Evolutionary conservation across 2,888 invertebrate genomes (phyloP).

Genomic region (Epirrhoe tristata): DNA sequence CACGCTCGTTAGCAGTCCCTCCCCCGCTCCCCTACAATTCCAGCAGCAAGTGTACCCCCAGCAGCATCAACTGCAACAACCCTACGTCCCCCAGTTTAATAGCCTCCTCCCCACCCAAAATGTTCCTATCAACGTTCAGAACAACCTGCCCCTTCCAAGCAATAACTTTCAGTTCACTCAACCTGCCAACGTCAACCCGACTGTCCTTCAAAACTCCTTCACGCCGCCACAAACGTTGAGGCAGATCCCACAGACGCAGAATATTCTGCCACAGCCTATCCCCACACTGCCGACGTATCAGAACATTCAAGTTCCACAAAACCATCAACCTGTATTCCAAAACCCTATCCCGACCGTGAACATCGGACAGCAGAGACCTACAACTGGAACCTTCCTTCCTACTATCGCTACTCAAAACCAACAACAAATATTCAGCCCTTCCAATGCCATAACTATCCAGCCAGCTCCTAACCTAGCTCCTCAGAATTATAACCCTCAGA

Average conservation of each 20-base stretch:
- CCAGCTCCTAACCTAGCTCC: constrained; percentile 78
- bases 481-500: constrained; percentile 60
- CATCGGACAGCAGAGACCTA: constrained; percentile 73
- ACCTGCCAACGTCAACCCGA: constrained; percentile 56
- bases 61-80: constrained; percentile 60
- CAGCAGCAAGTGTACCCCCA: constrained; percentile 57
- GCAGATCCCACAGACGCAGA: constrained; percentile 61
- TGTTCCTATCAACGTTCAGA: constrained; percentile 57
- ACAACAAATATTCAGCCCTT: constrained; percentile 63
- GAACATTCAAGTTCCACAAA: constrained; percentile 64
- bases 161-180: constrained; percentile 69
- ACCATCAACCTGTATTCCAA: constrained; percentile 37
- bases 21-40: constrained; percentile 68
- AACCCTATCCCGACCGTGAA: constrained; percentile 57
- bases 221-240: constrained; percentile 62
- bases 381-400: constrained; percentile 72
- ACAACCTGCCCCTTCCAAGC: constrained; percentile 56
- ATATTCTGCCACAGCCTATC: constrained; percentile 66
- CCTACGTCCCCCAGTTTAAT: constrained; percentile 76
- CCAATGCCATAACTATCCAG: constrained; percentile 77
- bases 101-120: constrained; percentile 64
- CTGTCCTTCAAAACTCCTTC: constrained; percentile 61
- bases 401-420: constrained; percentile 67
- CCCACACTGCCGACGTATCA: constrained; percentile 73
- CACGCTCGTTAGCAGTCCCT: constrained; percentile 60